Evolutionary conservation across 2,797 vertebrate species (phyloP), one percentile per base, ranked within the genome.

Genomic region (Fundulus diaphanus): DNA sequence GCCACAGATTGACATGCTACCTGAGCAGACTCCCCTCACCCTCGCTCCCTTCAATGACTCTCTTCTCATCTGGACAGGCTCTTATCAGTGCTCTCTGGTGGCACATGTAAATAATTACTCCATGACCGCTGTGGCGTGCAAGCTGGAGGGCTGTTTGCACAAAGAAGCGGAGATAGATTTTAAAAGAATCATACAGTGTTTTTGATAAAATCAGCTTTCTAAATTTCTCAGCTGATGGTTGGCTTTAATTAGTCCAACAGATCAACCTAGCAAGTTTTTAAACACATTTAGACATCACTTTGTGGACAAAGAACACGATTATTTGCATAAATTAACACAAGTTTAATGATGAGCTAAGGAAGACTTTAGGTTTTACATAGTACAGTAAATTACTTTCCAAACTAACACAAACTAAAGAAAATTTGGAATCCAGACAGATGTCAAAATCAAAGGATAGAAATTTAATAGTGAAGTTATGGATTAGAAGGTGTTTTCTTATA

Each of bases 81-180:
- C 86, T 85, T 90, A 89, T 92, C 90, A 63, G 83, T 33, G 81
- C 81, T 82, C 87, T 87, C 80, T 74, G 82, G 68, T 77, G 80
- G 78, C 88, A 90, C 70, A 68, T 92, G 88, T 89, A 90, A 88
- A 91, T 91, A 90, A 92, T 91, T 84, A 92, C 91, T 82, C 81
- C 76, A 33, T 88, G 88, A 76, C 85, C 87, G 80, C 85, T 86
- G 80, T 33, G 85, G 88, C 54, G 86, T 72, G 70, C 20, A 18
- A 78, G 88, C 87, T 73, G 73, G 56, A 76, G 88, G 84, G 5
- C 71, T 88, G 87, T 90, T 91, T 92, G 76, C 81, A 78, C 85
- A 90, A 85, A 89, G 84, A 84, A 78, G 81, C 78, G 68, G 70
- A 68, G 82, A 73, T 87, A 77, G 85, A 72, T 89, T 87, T 85